A percentile compares a stretch with the other conserved stretches of the same genome.
Evolutionary conservation across 2,888 invertebrate species (phyloP).

Genomic region (Criorhina ranunculi): DNA sequence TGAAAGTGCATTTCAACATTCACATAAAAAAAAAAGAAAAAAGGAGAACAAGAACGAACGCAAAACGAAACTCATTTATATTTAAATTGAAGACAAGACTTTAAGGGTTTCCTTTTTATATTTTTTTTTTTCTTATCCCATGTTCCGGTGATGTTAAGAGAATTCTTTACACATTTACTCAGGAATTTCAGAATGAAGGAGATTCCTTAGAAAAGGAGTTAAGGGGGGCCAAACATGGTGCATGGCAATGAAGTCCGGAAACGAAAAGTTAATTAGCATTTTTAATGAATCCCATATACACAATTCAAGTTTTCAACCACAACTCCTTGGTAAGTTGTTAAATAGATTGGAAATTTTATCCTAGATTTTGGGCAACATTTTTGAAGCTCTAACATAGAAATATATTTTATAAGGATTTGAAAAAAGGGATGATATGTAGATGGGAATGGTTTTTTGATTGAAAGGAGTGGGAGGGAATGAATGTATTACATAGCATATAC

Average conservation of each 20-base stretch:
- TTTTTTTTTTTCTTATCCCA: slow-evolving; percentile 19
- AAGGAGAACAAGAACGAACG: neutral
- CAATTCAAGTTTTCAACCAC: slow-evolving; percentile 1
- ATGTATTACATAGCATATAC: too few relatives aligned
- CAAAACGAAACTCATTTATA: slow-evolving; percentile 64
- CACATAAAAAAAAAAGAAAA: neutral
- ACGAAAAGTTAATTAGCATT: slow-evolving; percentile 48
- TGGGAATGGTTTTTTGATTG: too few relatives aligned
- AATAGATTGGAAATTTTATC: slow-evolving; percentile 23
- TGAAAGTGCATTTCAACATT: slow-evolving; percentile 30
- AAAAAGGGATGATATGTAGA: neutral
- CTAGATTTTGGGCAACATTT: neutral
- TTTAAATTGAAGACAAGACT: slow-evolving; percentile 55
- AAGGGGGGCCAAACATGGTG: neutral
- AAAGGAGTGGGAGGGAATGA: too few relatives aligned
- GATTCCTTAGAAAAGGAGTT: slow-evolving; percentile 5
- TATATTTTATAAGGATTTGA: neutral
- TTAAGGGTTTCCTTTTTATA: slow-evolving; percentile 9
- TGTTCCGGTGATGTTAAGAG: slow-evolving; percentile 2
- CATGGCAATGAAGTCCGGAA: slow-evolving; percentile 17
- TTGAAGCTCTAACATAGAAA: neutral
- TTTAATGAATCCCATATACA: slow-evolving; percentile 36
- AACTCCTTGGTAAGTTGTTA: slow-evolving; percentile 13
- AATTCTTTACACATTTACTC: slow-evolving; percentile 1
- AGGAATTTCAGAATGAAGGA: slow-evolving; percentile 3